phyloP scores from a whole-genome alignment of 2,888 invertebrate species.

The Lamellibrachia columna region DNA sequence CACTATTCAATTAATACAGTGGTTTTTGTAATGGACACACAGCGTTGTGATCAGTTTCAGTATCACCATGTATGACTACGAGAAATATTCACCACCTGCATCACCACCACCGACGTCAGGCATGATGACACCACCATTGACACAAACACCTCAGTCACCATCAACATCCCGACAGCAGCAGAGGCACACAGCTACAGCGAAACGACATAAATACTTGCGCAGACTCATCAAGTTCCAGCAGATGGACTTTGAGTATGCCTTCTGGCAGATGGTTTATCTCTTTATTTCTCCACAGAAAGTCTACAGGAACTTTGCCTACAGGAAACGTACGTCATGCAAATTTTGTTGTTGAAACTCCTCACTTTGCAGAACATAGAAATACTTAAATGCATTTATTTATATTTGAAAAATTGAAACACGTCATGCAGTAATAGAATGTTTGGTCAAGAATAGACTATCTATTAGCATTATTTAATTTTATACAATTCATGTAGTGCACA shows the following conservation, averaged over 20 bases:
- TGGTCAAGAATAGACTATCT: neutral
- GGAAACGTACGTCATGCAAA: conserved; percentile 82
- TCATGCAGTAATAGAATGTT: neutral
- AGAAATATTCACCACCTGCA: conserved; percentile 49
- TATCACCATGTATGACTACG: conserved; percentile 31
- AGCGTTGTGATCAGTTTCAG: neutral
- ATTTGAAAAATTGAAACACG: neutral
- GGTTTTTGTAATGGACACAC: neutral
- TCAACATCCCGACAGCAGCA: neutral
- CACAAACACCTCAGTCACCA: conserved; percentile 36
- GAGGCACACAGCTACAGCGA: conserved; percentile 79
- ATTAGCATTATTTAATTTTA: too few species aligned
- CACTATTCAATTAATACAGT: neutral
- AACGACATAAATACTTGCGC: conserved; percentile 71
- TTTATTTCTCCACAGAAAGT: conserved; percentile 96
- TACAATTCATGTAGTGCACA: too few species aligned
- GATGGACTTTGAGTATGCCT: conserved; percentile 99
- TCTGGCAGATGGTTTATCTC: conserved; percentile 99
- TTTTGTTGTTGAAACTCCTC: conserved; percentile 17
- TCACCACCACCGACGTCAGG: conserved; percentile 38
- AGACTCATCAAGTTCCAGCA: conserved; percentile 82
- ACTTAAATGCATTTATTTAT: neutral
- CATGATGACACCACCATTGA: conserved; percentile 26
- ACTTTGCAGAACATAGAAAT: neutral
- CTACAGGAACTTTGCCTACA: conserved; percentile 93